These are phyloP conservation scores for Ophraella communa DNA, from an alignment of 2,888 invertebrate species.

Conservation along the genomic window DNA sequence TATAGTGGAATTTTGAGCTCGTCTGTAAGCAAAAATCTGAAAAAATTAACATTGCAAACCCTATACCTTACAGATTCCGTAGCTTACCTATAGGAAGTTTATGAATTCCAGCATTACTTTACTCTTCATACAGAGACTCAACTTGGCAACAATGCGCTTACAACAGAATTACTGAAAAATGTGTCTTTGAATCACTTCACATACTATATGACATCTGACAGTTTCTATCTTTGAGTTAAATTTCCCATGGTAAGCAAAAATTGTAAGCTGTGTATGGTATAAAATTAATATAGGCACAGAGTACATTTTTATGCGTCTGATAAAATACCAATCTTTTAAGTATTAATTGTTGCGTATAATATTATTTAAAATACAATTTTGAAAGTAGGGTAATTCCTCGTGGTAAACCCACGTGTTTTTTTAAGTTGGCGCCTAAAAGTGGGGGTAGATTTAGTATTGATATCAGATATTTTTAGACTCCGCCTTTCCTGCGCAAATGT, in stretches of 20 bases:
- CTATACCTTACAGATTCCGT: too few relatives aligned
- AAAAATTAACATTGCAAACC: too few relatives aligned
- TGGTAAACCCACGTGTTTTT: slow-evolving; percentile 54
- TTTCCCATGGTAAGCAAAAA: background rate
- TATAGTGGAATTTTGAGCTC: too few relatives aligned
- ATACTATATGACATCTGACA: background rate
- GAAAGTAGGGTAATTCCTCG: slow-evolving; percentile 7
- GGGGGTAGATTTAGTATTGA: slow-evolving; percentile 53
- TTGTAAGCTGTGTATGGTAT: too few relatives aligned
- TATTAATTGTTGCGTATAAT: background rate
- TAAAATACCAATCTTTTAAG: background rate
- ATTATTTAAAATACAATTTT: background rate
- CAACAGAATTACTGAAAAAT: background rate
- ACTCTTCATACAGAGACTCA: too few relatives aligned
- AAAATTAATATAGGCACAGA: too few relatives aligned
- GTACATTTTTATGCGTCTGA: background rate
- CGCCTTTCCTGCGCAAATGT: slow-evolving; percentile 47
- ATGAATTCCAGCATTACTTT: too few relatives aligned
- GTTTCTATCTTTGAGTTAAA: background rate
- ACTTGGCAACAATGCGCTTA: background rate
- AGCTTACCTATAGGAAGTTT: too few relatives aligned
- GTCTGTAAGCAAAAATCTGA: too few relatives aligned
- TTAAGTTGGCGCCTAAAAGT: slow-evolving; percentile 42
- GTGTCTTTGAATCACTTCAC: background rate
- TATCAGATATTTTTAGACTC: slow-evolving; percentile 55